Evolutionary conservation across 1,140 invertebrate species (phyloP), one percentile per base, ranked within the genome.

Genomic region (Monomorium pharaonis): DNA sequence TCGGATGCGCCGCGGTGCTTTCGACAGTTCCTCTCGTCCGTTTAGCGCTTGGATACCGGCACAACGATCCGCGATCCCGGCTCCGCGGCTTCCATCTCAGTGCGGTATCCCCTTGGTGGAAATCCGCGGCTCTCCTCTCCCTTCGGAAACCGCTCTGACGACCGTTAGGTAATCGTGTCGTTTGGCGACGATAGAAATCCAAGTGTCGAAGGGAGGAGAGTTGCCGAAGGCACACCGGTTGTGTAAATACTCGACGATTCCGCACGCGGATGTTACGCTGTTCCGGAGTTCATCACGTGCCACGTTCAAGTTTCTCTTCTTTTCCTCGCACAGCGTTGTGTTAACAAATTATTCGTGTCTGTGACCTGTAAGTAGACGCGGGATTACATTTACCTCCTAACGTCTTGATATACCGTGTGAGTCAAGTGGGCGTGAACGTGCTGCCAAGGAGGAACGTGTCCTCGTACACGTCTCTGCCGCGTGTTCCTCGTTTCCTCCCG

Each of bases 1-100:
- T 72, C 44, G 78, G 37, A 33, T 72, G 67, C 65, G 65, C 51
- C 65, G 65, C 37, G 33, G 65, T 24, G 37, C 5, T 72, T 83
- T 74, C 51, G 33, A 33, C 37, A 62, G 12, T 74, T 83, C 16
- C 54, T 58, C 18, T 7, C 4, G 3, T 5, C 37, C 37, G 33
- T 27, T 16, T 10, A 47, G 27, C 24, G 51, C 37, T 74, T 47
- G 24, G 51, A n/a, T n/a, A n/a, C 78, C 51, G 42, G 65, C 33
- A 27, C 27, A 24, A 14, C 76, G 47, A 54, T 7, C 14, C 27
- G 69, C 12, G 7, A n/a, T 21, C 49, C n/a, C 49, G 49, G 24
- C 67, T 3, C 42, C 33, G n/a, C 62, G 10, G 37, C 37, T 10
- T 14, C 51, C 47, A 12, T 21, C n/a, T 60, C 54, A 44, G 37